phyloP scores from a whole-genome alignment of 2,888 invertebrate genomes.

The Archips crataeganus region DNA sequence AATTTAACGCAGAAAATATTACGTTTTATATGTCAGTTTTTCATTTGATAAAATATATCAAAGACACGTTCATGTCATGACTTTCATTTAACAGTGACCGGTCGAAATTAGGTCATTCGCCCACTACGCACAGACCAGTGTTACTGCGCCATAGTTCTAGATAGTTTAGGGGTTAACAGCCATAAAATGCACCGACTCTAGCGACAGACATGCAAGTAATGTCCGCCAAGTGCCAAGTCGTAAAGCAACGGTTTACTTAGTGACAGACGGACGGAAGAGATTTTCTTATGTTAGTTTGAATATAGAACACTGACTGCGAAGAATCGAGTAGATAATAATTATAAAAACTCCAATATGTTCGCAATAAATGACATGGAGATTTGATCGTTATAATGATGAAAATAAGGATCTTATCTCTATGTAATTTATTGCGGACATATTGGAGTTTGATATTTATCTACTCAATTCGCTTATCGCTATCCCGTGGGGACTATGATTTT shows the following conservation, averaged over 20 bases:
- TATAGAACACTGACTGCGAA: not conserved
- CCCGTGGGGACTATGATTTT: no score
- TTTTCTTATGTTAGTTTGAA: not conserved
- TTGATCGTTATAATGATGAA: no score
- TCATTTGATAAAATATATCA: no score
- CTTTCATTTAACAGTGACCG: not conserved
- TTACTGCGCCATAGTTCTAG: not conserved
- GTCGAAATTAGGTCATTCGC: not conserved
- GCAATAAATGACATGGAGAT: no score
- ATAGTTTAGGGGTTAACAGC: not conserved
- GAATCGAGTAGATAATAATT: no score
- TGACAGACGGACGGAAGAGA: conserved; percentile 14
- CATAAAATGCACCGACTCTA: conserved; percentile 17
- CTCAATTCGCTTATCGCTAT: no score
- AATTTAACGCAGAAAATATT: no score
- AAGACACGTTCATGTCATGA: no score
- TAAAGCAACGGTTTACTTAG: conserved; percentile 6
- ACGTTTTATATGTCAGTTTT: no score
- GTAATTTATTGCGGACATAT: not conserved
- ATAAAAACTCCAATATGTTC: no score
- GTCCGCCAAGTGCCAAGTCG: conserved; percentile 3
- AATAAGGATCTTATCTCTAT: no score
- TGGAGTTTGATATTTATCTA: no score
- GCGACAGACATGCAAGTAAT: conserved; percentile 28
- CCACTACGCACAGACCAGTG: not conserved